These are phyloP conservation scores for Cryptoblepharus egeriae DNA, from an alignment of 2,797 vertebrate genomes.

Conservation along the genomic window DNA sequence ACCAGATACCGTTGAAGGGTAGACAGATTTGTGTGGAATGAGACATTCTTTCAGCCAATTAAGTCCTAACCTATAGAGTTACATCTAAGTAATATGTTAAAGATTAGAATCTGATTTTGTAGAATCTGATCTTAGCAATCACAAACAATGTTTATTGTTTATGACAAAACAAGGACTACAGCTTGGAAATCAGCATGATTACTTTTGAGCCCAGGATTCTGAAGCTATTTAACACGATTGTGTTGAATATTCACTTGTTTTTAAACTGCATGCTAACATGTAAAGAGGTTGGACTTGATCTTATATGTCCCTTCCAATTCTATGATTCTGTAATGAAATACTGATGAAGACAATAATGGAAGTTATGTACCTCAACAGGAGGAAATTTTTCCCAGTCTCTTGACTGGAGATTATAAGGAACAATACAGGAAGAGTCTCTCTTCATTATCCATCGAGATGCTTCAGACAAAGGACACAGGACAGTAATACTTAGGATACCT, in stretches of 20 bases:
- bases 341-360: constrained; percentile 23
- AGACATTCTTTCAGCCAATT: too few relatives aligned
- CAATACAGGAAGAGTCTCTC: constrained; percentile 81
- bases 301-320: background rate
- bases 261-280: too few relatives aligned
- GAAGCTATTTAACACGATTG: background rate
- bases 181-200: background rate
- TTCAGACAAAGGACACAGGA: constrained; percentile 83
- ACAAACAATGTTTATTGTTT: background rate
- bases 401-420: constrained; percentile 84
- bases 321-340: background rate
- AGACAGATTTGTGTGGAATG: too few relatives aligned
- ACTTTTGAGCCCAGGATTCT: background rate
- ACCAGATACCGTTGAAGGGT: too few relatives aligned
- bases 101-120: background rate
- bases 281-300: too few relatives aligned
- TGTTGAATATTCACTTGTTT: too few relatives aligned
- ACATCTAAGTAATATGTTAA: background rate
- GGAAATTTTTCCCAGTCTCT: constrained; percentile 80
- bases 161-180: background rate
- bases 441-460: constrained; percentile 82
- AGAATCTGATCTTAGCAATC: background rate
- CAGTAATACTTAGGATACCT: constrained; percentile 84
- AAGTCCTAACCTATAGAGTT: background rate
- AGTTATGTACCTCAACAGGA: constrained; percentile 78